Evolutionary conservation across 2,113 vertebrate genomes (phyloP), one percentile per base, ranked within the genome.

Genomic region (Saguinus midas): DNA sequence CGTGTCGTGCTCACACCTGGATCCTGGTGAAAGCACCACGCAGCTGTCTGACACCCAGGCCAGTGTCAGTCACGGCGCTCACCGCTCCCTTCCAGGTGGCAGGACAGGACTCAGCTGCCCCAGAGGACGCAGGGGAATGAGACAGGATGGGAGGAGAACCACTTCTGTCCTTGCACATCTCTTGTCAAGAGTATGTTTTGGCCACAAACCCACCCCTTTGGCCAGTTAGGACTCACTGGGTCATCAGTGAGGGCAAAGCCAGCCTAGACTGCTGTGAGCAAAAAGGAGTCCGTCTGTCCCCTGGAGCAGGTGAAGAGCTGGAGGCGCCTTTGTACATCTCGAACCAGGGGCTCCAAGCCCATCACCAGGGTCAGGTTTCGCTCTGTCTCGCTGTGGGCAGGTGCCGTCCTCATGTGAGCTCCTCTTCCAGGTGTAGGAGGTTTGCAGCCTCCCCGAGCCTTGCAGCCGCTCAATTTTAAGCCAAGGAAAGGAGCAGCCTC

Each of bases 371-470:
- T 4, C n/a, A 17, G 0, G 11, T 14, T 35, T 35, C 43, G 21
- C 45, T 50, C 45, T 1, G 12, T 21, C 16, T 32, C 27, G 1
- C 61, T 64, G 27, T 14, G 27, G 13, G 61, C 61, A 13, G 12
- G 61, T 6, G 27, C 12, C 2, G 0, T 64, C 61, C 61, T 64
- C 12, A 6, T 0, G 12, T 3, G 12, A 64, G 12, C 27, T 64
- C 61, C 61, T 29, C 61, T 29, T 6, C 27, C 27, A 64, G 27
- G 61, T 14, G 27, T 27, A 64, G 61, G 61, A 29, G 12, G 27
- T 64, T 2, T 13, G 27, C 35, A 1, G 13, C 2, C 0, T 20
- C n/a, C 3, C 48, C 3, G 0, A n/a, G 35, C 23, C 27, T 18
- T 37, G 8, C 3, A 8, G 20, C 52, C 21, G 14, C 45, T 79